Evolutionary conservation across 2,113 vertebrate species (phyloP), one percentile per base, ranked within the genome.

Genomic region (Eleginops maclovinus): DNA sequence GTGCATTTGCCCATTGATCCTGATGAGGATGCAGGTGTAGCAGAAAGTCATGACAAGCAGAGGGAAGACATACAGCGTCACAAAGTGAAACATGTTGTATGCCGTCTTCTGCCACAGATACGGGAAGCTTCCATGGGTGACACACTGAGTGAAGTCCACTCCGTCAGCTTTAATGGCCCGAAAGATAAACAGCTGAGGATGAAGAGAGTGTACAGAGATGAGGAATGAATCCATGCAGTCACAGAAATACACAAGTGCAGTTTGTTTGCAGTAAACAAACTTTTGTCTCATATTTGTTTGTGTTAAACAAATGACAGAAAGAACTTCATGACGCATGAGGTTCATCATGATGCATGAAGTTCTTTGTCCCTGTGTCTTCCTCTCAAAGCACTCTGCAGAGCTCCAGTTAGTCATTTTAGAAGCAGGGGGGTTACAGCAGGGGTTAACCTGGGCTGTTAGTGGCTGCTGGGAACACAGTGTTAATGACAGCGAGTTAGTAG

Each of bases 81-180:
- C 92, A 82, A 96, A 97, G 77, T 96, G 95, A 92, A 96, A 96
- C 96, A 97, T 96, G 90, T 96, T 96, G 93, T 97, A 96, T 51
- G 91, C 56, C 0, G 94, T 97, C 88, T 96, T 95, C 60, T 97
- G 95, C 96, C 96, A 97, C 68, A 87, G 95, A 0, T 93, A 79
- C 55, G 0, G 88, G 91, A 96, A 96, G 73, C 95, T 97, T 12
- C 96, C 96, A 0, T 97, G 96, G 3, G 96, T 97, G 54, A 95
- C 95, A 0, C 96, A 96, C 69, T 97, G 96, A 65, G 94, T 96
- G 92, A 96, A 96, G 88, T 96, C 95, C 81, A 89, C 88, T n/a
- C 92, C 93, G 0, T 95, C 91, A 0, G 89, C 83, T 2, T 94
- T 96, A 67, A 93, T 92, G 69, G 95, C 79, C 71, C 94, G 91